Evolutionary conservation across 64 coral and sea anemone genomes (phyloP).

Genomic region (Catalaphyllia jardinei): DNA sequence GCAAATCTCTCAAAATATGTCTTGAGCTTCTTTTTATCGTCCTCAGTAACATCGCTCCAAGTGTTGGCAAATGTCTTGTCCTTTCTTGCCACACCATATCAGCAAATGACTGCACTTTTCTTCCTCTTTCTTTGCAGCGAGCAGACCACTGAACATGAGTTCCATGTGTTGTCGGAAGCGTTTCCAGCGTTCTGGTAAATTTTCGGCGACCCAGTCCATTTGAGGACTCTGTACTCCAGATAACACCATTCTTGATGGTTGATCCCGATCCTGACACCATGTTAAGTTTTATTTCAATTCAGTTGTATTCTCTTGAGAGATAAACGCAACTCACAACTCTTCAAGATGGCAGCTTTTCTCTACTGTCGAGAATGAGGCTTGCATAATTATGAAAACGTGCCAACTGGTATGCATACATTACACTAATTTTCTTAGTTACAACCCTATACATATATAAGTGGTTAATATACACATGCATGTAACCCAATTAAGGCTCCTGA

Average conservation of each 20-base stretch:
- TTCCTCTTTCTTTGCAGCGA: neutral
- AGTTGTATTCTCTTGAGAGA: too few relatives aligned
- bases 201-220: neutral
- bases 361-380: too few relatives aligned
- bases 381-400: too few relatives aligned
- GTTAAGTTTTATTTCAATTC: neutral
- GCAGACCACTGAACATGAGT: constrained; percentile 41
- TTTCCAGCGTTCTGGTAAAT: constrained; percentile 35
- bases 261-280: constrained; percentile 13
- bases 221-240: neutral
- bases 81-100: constrained; percentile 47
- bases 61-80: constrained; percentile 41
- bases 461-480: too few relatives aligned
- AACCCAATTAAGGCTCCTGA: too few relatives aligned
- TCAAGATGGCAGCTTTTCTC: too few relatives aligned
- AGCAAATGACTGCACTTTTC: constrained; percentile 44
- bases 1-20: constrained; percentile 17
- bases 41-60: neutral
- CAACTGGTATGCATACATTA: too few relatives aligned
- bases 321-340: too few relatives aligned
- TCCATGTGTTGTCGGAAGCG: constrained; percentile 20
- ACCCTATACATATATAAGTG: too few relatives aligned
- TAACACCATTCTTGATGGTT: neutral
- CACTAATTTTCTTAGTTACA: too few relatives aligned
- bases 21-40: constrained; percentile 7